Base-by-base conservation (phyloP, 2,888 invertebrate genomes). In the Drosophila robusta region DNA sequence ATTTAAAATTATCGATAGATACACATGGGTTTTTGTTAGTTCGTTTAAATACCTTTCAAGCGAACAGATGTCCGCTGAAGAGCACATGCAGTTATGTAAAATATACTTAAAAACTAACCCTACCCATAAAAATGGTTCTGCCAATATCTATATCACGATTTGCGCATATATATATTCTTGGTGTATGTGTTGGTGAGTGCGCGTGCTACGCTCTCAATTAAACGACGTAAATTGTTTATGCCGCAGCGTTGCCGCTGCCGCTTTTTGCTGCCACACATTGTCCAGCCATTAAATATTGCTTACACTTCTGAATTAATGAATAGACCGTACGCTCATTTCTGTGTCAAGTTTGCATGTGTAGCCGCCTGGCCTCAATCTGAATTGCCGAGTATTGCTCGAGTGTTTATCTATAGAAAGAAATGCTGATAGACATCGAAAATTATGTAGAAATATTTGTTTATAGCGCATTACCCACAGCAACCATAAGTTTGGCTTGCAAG, bases 331-430 rank as follows among this genome's bases (percentile, higher is more conserved):
- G 70, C 56, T 66, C 44, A 55, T 71, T 71, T 76, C 49, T 84
- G 79, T 83, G 82, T 83, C 82, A 83, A 83, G 82, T 83, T 87
- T 87, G 71, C 77, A 76, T 29, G 78, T 49, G 66, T 34, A 57
- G 47, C 44, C 61, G 39, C 44, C 7, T 60, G 86, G 55, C 81
- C 86, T 46, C 80, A 65, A 86, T 86, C 47, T 38, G 44, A 65
- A 60, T 50, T 55, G 38, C 5, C 39, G 14, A 63, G 32, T 11
- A 9, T 41, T 55, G 38, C n/a, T 42, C 24, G 50, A 42, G 7
- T 46, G 41, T 51, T 22, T 46, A 64, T 65, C 46, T 63, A 60
- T 57, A 56, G 42, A 47, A 57, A 60, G 52, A 72, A 58, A 66
- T 66, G 63, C 39, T 39, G 45, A 68, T 42, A 42, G 54, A 42